Conservation (phyloP, 1,140 invertebrate genomes). For the Homalodisca vitripennis region DNA sequence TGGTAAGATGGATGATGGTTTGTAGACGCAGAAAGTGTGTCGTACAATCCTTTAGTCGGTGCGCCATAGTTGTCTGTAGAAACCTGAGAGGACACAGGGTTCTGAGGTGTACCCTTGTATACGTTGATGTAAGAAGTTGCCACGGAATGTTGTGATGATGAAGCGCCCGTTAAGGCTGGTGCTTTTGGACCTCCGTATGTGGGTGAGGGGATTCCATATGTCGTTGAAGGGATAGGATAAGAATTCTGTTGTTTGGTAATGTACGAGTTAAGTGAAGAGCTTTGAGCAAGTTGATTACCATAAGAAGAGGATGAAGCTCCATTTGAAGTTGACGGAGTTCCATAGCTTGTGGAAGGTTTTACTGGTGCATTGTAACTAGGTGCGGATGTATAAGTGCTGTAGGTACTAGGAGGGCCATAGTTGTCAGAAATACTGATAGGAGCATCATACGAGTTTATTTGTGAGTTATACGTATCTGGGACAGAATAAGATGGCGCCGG, state of each 20-base stretch:
- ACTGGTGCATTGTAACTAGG: conserved; percentile 35
- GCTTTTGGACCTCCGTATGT: conserved; percentile 26
- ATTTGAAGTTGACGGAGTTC: conserved; percentile 37
- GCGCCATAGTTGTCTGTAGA: conserved; percentile 34
- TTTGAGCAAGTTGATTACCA: conserved; percentile 27
- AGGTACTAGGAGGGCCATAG: conserved; percentile 26
- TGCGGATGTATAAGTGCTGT: conserved; percentile 1
- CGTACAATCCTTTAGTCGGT: conserved; percentile 34
- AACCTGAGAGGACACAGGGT: not conserved
- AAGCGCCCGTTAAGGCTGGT: not conserved
- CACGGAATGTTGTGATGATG: conserved; percentile 17
- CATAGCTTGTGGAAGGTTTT: conserved; percentile 33
- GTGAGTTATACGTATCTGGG: conserved; percentile 12
- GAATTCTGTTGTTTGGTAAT: conserved; percentile 10
- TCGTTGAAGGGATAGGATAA: conserved; percentile 17
- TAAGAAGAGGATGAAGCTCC: conserved; percentile 34
- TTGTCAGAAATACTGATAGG: conserved; percentile 26
- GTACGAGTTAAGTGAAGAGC: conserved; percentile 8
- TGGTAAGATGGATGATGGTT: conserved; percentile 31
- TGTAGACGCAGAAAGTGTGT: conserved; percentile 31
- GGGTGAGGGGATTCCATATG: conserved; percentile 21
- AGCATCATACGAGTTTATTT: conserved; percentile 19
- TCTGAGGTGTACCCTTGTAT: conserved; percentile 16
- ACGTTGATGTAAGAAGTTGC: conserved; percentile 31
- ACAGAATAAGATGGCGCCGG: not conserved